Percentiles rank a stretch among this genome's conserved stretches.
Evolutionary conservation across 2,888 invertebrate species (phyloP).

Genomic region (Acanthosepion pharaonis): DNA sequence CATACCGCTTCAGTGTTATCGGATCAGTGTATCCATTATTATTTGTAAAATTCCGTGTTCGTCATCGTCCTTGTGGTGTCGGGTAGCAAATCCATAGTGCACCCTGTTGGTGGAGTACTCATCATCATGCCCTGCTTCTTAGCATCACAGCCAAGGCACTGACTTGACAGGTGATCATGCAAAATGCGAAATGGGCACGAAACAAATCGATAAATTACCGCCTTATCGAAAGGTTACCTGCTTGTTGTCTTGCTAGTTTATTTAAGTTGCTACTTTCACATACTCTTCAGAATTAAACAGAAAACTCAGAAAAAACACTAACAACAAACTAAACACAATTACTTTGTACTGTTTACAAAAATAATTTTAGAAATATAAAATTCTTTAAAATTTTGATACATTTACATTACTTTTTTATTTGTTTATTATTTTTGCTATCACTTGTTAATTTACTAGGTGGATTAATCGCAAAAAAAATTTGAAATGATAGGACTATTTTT

Average conservation of each 20-base stretch:
- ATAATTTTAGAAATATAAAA: neutral
- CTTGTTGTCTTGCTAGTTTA: neutral
- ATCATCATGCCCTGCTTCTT: neutral
- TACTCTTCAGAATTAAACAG: neutral
- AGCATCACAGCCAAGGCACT: constrained; percentile 9
- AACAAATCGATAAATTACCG: neutral
- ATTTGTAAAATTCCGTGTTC: constrained; percentile 33
- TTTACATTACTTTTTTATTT: neutral
- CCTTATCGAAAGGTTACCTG: neutral
- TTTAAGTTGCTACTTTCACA: neutral
- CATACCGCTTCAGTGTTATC: neutral
- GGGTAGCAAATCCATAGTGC: constrained; percentile 33
- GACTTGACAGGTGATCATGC: constrained; percentile 22
- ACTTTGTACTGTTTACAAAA: neutral
- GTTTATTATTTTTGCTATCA: neutral
- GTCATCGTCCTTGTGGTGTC: constrained; percentile 33
- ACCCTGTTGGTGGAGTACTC: constrained; percentile 33
- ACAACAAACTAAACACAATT: neutral
- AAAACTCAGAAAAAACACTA: neutral
- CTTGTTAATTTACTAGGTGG: neutral
- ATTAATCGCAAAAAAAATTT: neutral
- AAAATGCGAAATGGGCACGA: neutral
- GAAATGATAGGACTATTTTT: neutral
- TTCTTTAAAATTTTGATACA: neutral
- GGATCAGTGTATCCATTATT: neutral